Evolutionary conservation across 2,797 vertebrate species (phyloP).

Genomic region (Danio kyathit): DNA sequence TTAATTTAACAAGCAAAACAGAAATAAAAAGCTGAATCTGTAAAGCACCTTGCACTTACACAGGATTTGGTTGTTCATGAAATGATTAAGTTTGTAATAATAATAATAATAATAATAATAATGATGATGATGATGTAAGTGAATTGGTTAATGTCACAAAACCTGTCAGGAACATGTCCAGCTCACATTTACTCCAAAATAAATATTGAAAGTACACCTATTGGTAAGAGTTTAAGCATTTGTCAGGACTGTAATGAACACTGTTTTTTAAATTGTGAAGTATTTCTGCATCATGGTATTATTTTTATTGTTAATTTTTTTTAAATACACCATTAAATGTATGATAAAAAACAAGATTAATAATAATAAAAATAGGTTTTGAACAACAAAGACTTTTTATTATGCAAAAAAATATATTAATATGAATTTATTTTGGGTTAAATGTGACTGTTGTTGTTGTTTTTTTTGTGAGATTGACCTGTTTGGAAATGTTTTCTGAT

Average conservation of each 20-base stretch:
- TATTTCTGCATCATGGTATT: not conserved
- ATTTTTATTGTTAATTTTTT: not conserved
- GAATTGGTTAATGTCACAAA: not conserved
- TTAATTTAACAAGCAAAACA: constrained; percentile 42
- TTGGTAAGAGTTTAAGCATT: not conserved
- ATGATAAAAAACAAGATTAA: too few species aligned
- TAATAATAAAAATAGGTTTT: too few species aligned
- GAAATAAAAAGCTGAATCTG: constrained; percentile 42
- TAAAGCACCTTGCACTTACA: constrained; percentile 60
- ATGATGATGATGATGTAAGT: not conserved
- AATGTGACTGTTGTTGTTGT: constrained; percentile 52
- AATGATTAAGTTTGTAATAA: constrained; percentile 14
- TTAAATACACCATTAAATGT: too few species aligned
- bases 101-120: too few species aligned
- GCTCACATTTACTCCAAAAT: constrained; percentile 15
- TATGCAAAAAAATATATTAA: not conserved
- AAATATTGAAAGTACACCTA: not conserved
- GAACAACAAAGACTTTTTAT: not conserved
- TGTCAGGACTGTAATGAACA: not conserved
- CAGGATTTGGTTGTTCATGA: constrained; percentile 48
- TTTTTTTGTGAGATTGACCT: not conserved
- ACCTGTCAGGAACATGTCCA: not conserved
- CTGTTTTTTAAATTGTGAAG: constrained; percentile 2
- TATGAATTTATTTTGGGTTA: constrained; percentile 55
- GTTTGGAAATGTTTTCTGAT: not conserved